These are phyloP conservation scores for Ophiothrix spiculata DNA, from an alignment of 35 echinoderm and acorn worm species.

Conservation along the genomic window DNA sequence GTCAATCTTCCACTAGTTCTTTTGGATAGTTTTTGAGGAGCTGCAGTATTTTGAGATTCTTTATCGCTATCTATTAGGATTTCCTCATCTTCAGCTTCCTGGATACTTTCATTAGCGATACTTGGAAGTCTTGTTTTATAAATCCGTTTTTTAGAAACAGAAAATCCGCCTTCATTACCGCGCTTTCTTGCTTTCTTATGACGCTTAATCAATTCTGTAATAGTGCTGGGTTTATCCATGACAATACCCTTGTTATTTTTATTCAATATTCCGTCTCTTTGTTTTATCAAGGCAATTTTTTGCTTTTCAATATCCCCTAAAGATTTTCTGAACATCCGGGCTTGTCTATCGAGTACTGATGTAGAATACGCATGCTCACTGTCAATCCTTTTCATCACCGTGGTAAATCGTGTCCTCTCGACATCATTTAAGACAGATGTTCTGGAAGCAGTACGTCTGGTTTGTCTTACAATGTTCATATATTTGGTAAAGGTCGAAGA, in stretches of 20 bases:
- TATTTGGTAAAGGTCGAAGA: conserved; percentile 79
- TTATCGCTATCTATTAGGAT: neutral
- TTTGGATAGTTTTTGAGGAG: neutral
- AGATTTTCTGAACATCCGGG: neutral
- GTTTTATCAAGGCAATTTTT: neutral
- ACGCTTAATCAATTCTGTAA: neutral
- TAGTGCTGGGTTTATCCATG: neutral
- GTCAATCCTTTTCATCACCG: conserved; percentile 71
- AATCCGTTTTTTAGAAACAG: neutral
- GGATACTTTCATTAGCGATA: neutral
- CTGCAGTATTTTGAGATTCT: neutral
- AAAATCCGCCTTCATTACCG: neutral
- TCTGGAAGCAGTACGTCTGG: conserved; percentile 62
- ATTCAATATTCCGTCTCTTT: neutral
- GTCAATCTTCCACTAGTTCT: neutral
- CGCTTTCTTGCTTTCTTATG: neutral
- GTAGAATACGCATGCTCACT: conserved; percentile 56
- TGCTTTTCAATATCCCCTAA: neutral
- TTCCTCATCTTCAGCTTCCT: neutral
- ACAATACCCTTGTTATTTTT: neutral
- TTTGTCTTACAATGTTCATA: conserved; percentile 58
- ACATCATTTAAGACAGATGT: conserved; percentile 90
- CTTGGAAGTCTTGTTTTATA: neutral
- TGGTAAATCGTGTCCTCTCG: conserved; percentile 63
- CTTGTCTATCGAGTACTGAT: conserved; percentile 63